Base-by-base conservation (phyloP, 2,797 vertebrate genomes). In the Enteromius afrohamiltoni region DNA sequence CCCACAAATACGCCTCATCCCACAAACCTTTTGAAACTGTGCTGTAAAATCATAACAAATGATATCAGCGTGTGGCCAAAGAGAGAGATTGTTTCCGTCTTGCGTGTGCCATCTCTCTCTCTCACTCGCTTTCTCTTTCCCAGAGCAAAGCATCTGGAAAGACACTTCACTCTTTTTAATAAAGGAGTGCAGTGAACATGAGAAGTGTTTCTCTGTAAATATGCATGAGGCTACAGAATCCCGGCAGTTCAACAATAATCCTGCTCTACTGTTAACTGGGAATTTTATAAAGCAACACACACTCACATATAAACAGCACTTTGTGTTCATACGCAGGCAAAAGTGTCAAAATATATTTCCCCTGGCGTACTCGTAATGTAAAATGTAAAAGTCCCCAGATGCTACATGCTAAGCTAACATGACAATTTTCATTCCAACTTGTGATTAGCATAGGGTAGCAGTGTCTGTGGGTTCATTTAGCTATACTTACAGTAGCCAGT, bases 161-260 rank as follows among this genome's bases (percentile, higher is more conserved):
- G 80, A 67, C 47, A 40, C 71, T 42, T 51, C 58, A 23, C 37
- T 82, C 47, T 82, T 75, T 76, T 65, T 55, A 82, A 71, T 82
- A 82, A 82, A 82, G 55, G 21, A 67, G n/a, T 49, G 45, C 70
- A 65, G 79, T 64, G 70, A 82, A 82, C 60, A 76, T 8, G 71
- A 76, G 47, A 23, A 67, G 80, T 29, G 45, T 55, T 76, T 76
- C 62, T 68, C 62, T 29, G 81, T 83, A 55, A 83, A 83, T 76
- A 68, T 83, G 31, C 62, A 83, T 83, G 80, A 83, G 71, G 34
- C 42, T 62, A 47, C 80, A 76, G 47, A 42, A 82, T 76, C 58
- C 70, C 51, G 29, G 29, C 45, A 75, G 58, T 75, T 82, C 53
- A 74, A 74, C 70, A 75, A 65, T 51, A 82, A 64, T 82, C 58